Percentiles rank a stretch among this genome's conserved stretches.
Evolutionary conservation across 2,888 invertebrate species (phyloP).

Genomic region (Pterobdella sp.): DNA sequence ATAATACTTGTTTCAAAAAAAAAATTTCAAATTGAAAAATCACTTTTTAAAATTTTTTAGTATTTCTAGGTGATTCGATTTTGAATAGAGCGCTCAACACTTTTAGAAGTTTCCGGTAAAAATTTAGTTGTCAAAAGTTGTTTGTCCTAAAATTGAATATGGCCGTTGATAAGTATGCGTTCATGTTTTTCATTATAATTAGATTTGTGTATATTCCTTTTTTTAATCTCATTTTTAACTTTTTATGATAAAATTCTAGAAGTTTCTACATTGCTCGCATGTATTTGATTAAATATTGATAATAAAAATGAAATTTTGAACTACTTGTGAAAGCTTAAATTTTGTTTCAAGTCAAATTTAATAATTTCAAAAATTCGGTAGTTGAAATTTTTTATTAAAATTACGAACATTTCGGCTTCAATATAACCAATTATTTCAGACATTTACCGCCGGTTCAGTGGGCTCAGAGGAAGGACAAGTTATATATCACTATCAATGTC

Average conservation of each 20-base stretch:
- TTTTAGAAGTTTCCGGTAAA: constrained; percentile 4
- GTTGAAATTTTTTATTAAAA: not conserved
- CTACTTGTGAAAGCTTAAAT: too few relatives aligned
- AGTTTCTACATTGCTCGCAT: not conserved
- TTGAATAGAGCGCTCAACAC: not conserved
- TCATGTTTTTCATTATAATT: not conserved
- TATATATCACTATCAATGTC: constrained; percentile 81
- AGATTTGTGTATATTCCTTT: not conserved
- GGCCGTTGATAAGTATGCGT: not conserved
- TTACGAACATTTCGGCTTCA: not conserved
- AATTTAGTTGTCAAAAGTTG: not conserved
- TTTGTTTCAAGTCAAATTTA: not conserved
- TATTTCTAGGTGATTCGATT: too few relatives aligned
- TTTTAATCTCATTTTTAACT: not conserved
- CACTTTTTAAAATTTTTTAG: too few relatives aligned
- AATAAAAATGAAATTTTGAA: too few relatives aligned
- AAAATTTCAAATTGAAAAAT: too few relatives aligned
- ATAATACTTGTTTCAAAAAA: too few relatives aligned
- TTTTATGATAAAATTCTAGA: not conserved
- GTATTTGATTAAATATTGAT: too few relatives aligned
- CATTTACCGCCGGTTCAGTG: constrained; percentile 69
- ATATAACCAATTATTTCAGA: not conserved
- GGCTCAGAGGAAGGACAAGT: constrained; percentile 77
- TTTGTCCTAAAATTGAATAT: not conserved
- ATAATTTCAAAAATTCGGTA: not conserved